Percentiles rank a stretch among this genome's conserved stretches.
Evolutionary conservation across 2,113 vertebrate genomes (phyloP).

Genomic region (Pteronura brasiliensis): DNA sequence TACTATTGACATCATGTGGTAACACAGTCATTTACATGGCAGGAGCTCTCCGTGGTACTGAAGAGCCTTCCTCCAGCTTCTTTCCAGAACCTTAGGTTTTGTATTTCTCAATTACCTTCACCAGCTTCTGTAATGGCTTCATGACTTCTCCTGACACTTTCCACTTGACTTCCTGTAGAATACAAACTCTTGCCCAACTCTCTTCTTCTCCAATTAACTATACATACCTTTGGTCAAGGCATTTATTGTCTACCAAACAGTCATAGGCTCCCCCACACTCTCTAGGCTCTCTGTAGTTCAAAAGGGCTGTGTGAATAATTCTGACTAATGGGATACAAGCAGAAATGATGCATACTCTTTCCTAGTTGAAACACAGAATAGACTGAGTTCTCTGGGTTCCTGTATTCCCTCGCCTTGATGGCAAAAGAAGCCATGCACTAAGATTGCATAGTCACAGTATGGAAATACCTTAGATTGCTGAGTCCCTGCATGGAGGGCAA

Average conservation of each 20-base stretch:
- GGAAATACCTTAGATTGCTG: neutral
- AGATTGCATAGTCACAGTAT: neutral
- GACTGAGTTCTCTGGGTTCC: neutral
- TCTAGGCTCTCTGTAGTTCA: neutral
- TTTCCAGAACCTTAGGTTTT: neutral
- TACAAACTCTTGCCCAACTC: neutral
- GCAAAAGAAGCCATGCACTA: neutral
- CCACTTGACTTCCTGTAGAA: neutral
- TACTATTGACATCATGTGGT: neutral
- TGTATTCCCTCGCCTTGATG: neutral
- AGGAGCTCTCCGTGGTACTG: constrained; percentile 60
- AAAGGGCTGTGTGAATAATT: neutral
- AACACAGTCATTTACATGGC: neutral
- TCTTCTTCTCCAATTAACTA: neutral
- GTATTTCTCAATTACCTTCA: neutral
- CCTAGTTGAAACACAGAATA: neutral
- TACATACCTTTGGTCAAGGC: neutral
- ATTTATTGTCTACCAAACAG: neutral
- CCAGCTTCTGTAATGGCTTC: neutral
- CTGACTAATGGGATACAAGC: neutral
- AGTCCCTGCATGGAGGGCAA: neutral
- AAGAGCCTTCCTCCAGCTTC: neutral
- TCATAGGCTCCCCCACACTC: neutral
- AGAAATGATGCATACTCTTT: neutral
- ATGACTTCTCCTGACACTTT: neutral